A percentile compares a stretch with the other conserved stretches of the same genome.
Conservation (phyloP, 2,797 vertebrate genomes). For the Tiaroga cobitis region DNA sequence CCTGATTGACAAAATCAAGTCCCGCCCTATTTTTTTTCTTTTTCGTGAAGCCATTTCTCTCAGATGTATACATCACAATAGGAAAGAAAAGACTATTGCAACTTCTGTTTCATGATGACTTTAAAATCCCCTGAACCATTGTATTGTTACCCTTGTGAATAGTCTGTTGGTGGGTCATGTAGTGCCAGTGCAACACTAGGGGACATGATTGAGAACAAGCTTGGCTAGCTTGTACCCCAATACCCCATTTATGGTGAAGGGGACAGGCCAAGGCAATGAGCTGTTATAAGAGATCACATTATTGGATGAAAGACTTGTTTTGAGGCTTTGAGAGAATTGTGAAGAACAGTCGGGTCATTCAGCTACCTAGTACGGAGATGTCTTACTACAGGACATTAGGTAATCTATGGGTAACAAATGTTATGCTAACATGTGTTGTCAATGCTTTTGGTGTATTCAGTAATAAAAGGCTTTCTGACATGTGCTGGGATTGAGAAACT, state of each 20-base stretch:
- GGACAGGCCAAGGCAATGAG: not conserved
- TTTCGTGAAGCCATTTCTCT: not conserved
- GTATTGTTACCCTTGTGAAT: not conserved
- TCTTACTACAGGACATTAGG: slow-evolving; percentile 35
- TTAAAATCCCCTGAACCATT: not conserved
- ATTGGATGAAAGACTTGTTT: slow-evolving; percentile 13
- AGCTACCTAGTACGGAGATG: slow-evolving; percentile 26
- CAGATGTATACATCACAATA: not conserved
- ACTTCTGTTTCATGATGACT: not conserved
- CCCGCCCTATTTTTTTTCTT: not conserved
- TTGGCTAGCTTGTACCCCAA: too few relatives aligned
- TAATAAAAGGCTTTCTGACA: slow-evolving; percentile 52
- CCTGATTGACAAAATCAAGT: not conserved
- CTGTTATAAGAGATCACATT: not conserved
- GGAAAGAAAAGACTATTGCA: not conserved
- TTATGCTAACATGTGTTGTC: slow-evolving; percentile 49
- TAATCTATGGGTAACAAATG: slow-evolving; percentile 43
- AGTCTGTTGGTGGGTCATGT: not conserved
- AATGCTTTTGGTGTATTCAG: slow-evolving; percentile 48
- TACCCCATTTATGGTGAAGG: not conserved
- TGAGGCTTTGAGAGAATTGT: slow-evolving; percentile 5
- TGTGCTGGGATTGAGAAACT: slow-evolving; percentile 30
- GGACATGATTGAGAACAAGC: slow-evolving; percentile 8
- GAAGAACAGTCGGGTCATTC: slow-evolving; percentile 5
- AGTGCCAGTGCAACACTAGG: not conserved